phyloP scores from a whole-genome alignment of 2,888 invertebrate species.

The Thalpophila matura region DNA sequence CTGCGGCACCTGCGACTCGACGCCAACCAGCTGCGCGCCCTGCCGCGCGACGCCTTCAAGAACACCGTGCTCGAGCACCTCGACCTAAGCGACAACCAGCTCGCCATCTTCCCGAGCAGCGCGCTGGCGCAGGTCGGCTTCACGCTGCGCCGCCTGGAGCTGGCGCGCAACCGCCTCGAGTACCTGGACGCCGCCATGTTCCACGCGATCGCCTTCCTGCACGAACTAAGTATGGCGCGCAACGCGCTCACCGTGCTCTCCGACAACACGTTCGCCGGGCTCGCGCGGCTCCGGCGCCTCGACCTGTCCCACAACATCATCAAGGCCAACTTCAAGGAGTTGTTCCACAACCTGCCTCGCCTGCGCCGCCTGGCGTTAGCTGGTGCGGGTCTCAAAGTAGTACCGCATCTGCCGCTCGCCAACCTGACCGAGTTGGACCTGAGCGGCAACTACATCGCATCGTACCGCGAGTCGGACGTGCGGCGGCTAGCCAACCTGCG shows the following conservation, averaged over 20 bases:
- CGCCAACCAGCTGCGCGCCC: conserved; percentile 92
- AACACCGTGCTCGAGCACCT: conserved; percentile 94
- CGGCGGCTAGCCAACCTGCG: conserved; percentile 92
- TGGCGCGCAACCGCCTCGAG: conserved; percentile 94
- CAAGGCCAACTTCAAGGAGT: conserved; percentile 94
- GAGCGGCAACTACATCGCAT: conserved; percentile 93
- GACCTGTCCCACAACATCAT: conserved; percentile 94
- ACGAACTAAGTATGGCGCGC: conserved; percentile 93
- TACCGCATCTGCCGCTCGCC: conserved; percentile 92
- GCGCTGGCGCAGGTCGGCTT: conserved; percentile 94
- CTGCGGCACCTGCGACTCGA: conserved; percentile 93
- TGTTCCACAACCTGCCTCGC: conserved; percentile 94
- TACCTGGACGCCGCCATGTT: conserved; percentile 96
- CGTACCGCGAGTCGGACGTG: conserved; percentile 92
- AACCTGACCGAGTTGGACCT: conserved; percentile 93
- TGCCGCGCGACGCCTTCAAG: conserved; percentile 94
- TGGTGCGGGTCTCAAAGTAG: conserved; percentile 92
- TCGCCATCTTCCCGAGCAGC: conserved; percentile 93
- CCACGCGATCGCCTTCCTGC: conserved; percentile 92
- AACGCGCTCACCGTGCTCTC: conserved; percentile 95
- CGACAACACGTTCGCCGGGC: conserved; percentile 95
- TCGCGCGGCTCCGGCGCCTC: conserved; percentile 93
- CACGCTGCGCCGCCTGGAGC: conserved; percentile 93
- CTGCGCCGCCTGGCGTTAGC: conserved; percentile 93
- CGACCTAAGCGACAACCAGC: conserved; percentile 93